These are phyloP conservation scores for Unio delphinus DNA, from an alignment of 2,888 invertebrate genomes.

Conservation along the genomic window DNA sequence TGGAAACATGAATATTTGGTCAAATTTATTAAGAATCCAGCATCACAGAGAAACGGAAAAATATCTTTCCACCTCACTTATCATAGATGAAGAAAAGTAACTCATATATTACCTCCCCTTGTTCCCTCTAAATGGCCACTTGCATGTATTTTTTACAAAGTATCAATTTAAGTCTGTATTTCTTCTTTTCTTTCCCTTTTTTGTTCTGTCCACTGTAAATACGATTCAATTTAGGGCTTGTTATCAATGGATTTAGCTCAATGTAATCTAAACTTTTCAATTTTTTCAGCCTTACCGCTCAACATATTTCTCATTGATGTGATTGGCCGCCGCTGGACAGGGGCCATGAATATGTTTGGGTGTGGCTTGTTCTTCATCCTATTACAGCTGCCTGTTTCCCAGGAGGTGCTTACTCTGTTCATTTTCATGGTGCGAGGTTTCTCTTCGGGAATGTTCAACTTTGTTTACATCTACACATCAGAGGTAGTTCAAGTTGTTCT, in stretches of 20 bases:
- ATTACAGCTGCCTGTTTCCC: slow-evolving; percentile 50
- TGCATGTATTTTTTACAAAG: too few relatives aligned
- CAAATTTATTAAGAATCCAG: too few relatives aligned
- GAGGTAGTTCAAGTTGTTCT: slow-evolving; percentile 53
- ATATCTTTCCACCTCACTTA: too few relatives aligned
- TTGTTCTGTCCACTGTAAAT: not conserved
- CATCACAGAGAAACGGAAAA: too few relatives aligned
- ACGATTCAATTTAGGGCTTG: not conserved
- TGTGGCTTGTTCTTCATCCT: slow-evolving; percentile 58
- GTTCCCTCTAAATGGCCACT: not conserved
- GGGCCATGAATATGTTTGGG: slow-evolving; percentile 50
- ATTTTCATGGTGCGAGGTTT: slow-evolving; percentile 66
- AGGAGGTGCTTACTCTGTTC: slow-evolving; percentile 57
- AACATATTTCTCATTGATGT: slow-evolving; percentile 66
- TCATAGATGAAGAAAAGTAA: too few relatives aligned
- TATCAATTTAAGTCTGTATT: not conserved
- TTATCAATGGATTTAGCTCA: not conserved
- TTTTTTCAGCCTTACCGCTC: slow-evolving; percentile 66
- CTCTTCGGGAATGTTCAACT: slow-evolving; percentile 64
- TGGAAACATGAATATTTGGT: not conserved
- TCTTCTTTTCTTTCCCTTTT: not conserved
- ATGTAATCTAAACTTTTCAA: not conserved
- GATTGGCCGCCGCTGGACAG: slow-evolving; percentile 60
- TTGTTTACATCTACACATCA: slow-evolving; percentile 69
- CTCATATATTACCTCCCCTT: not conserved